These are phyloP conservation scores for Solenodon paradoxus DNA, from an alignment of 2,113 vertebrate genomes.

Conservation along the genomic window DNA sequence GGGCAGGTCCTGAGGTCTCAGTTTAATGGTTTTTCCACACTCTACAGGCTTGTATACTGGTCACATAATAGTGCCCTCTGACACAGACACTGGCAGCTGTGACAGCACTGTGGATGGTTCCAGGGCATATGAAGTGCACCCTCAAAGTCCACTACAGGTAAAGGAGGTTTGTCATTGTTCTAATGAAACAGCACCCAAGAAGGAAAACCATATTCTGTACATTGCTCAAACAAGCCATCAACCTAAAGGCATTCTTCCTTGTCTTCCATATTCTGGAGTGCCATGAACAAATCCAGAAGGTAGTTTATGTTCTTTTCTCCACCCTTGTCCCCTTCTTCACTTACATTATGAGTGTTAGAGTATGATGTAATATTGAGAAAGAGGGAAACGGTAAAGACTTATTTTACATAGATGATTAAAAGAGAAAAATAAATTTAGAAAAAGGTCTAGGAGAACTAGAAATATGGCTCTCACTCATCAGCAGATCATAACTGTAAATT, in stretches of 20 bases:
- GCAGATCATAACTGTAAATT: not conserved
- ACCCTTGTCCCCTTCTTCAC: not conserved
- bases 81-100: not conserved
- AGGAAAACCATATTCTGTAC: not conserved
- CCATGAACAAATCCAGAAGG: not conserved
- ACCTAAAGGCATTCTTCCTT: not conserved
- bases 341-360: not conserved
- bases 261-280: not conserved
- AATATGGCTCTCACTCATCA: not conserved
- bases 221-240: not conserved
- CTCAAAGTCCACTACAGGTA: accelerated
- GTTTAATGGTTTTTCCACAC: not conserved
- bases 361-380: not conserved
- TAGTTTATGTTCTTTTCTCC: not conserved
- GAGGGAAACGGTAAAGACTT: not conserved
- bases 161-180: not conserved
- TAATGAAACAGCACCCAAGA: not conserved
- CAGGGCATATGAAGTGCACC: accelerated
- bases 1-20: not conserved
- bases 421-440: not conserved
- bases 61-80: not conserved
- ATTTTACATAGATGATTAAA: not conserved
- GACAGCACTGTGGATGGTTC: not conserved
- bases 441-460: not conserved
- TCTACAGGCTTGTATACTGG: not conserved